Base-by-base conservation (phyloP, 2,797 vertebrate genomes). In the Champsocephalus gunnari region DNA sequence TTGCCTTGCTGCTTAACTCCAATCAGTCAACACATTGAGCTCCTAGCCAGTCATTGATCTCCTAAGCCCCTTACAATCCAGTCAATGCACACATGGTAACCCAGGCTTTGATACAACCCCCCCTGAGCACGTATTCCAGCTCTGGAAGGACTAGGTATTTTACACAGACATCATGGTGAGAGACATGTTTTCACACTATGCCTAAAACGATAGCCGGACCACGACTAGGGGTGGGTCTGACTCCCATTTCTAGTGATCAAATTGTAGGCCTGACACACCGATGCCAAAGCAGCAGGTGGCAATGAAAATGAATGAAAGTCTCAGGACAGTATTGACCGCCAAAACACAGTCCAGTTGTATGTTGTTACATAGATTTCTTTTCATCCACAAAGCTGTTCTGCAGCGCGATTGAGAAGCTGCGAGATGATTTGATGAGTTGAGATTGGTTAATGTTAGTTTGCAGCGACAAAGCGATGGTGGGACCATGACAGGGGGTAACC, bases 61-160 rank as follows among this genome's bases (percentile, higher is more conserved):
- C 13, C 10, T 90, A 90, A 93, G 86, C 86, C 73, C 84, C 84
- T 86, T 82, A 84, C 85, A 92, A 86, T 91, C 84, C 85, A 84
- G 84, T 89, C 87, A 84, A 85, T 91, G 86, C 81, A 80, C 88
- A 84, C 83, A 82, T 80, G 78, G 79, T 86, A 91, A 85, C 84
- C 69, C 62, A 58, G 73, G 68, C 85, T 91, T 88, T 87, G 87
- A 90, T 89, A 72, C 50, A 54, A 12, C 66, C 4, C 68, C 62
- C 57, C 61, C 53, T 41, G 53, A 75, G 73, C 80, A 72, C 71
- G 59, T 79, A 76, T 74, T 66, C 61, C 38, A 53, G 51, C 62
- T 2, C 60, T 59, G 64, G 63, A 72, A 45, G 71, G 47, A 68
- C 32, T 13, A 17, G 38, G 47, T 72, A 51, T 17, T 68, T 72